A percentile compares a stretch with the other conserved stretches of the same genome.
Evolutionary conservation across 2,113 vertebrate genomes (phyloP).

Genomic region (Chlamydotis undulata): DNA sequence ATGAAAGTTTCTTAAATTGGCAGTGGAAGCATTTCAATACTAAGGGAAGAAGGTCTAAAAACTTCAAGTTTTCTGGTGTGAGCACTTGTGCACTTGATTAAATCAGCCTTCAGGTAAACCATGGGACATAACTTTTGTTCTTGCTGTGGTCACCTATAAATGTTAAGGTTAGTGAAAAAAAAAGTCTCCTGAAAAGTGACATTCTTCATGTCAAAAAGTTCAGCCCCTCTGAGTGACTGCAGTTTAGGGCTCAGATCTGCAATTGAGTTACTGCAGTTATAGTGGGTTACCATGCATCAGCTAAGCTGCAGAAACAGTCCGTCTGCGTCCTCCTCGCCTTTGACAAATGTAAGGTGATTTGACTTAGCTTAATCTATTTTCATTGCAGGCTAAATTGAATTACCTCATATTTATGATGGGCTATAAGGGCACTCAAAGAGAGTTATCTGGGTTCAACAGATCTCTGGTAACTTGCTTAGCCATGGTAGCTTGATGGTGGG

Average conservation of each 20-base stretch:
- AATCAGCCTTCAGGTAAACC: background rate
- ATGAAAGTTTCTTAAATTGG: background rate
- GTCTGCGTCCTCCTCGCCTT: constrained; percentile 40
- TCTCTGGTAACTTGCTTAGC: constrained; percentile 62
- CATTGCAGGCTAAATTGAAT: constrained; percentile 65
- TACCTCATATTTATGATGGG: constrained; percentile 64
- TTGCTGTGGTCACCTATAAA: background rate
- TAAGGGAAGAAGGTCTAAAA: background rate
- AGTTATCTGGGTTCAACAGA: constrained; percentile 36
- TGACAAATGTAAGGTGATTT: constrained; percentile 64
- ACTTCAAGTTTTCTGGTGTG: background rate
- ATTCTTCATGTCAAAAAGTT: background rate
- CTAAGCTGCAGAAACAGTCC: constrained; percentile 20
- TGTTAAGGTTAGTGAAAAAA: background rate
- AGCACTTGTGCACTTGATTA: background rate
- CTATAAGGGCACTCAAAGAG: constrained; percentile 52
- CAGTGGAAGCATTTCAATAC: background rate
- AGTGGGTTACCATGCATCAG: constrained; percentile 21
- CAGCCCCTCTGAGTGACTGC: background rate
- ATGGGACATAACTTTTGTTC: background rate
- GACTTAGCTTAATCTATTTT: constrained; percentile 69
- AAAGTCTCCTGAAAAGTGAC: background rate
- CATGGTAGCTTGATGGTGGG: constrained; percentile 6
- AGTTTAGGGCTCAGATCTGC: constrained; percentile 39
- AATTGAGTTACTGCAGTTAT: constrained; percentile 57